A percentile compares a stretch with the other conserved stretches of the same genome.
These are phyloP conservation scores for Rhingia rostrata DNA, from an alignment of 2,888 invertebrate genomes.

Conservation along the genomic window DNA sequence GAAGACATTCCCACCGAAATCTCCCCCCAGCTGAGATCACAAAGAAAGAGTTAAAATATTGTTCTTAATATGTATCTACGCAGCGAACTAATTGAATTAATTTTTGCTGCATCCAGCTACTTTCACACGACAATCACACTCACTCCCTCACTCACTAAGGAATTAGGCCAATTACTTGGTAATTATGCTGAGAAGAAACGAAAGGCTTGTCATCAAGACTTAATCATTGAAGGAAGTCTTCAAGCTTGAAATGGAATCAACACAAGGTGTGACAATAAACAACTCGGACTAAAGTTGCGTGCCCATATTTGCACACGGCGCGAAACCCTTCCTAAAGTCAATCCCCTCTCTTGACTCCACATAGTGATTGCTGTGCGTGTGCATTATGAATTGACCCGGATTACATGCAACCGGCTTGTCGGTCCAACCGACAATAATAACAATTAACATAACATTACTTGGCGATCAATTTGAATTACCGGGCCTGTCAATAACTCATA, in stretches of 20 bases:
- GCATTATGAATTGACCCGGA: conserved; percentile 69
- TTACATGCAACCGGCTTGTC: conserved; percentile 51
- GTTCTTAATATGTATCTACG: conserved; percentile 45
- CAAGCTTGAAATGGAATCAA: not conserved
- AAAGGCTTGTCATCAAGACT: conserved; percentile 56
- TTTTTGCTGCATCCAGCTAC: conserved; percentile 65
- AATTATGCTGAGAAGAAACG: conserved; percentile 62
- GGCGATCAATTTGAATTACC: conserved; percentile 73
- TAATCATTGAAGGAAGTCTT: conserved; percentile 28
- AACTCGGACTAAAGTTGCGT: not conserved
- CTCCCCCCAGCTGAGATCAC: not conserved
- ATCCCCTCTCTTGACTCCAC: not conserved
- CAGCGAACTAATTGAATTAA: conserved; percentile 70
- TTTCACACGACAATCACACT: conserved; percentile 72
- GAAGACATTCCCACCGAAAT: not conserved
- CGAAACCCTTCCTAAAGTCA: not conserved
- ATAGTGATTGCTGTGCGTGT: conserved; percentile 59
- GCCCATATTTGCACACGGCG: not conserved
- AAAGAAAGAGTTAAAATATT: conserved; percentile 2
- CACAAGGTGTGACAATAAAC: not conserved
- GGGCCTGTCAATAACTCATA: conserved; percentile 69
- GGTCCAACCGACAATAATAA: conserved; percentile 58
- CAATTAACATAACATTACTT: conserved; percentile 61
- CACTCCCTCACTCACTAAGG: conserved; percentile 42
- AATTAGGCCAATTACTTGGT: conserved; percentile 70